Base-by-base conservation (phyloP, 1,140 invertebrate species). In the Thereuonema tuberculata region DNA sequence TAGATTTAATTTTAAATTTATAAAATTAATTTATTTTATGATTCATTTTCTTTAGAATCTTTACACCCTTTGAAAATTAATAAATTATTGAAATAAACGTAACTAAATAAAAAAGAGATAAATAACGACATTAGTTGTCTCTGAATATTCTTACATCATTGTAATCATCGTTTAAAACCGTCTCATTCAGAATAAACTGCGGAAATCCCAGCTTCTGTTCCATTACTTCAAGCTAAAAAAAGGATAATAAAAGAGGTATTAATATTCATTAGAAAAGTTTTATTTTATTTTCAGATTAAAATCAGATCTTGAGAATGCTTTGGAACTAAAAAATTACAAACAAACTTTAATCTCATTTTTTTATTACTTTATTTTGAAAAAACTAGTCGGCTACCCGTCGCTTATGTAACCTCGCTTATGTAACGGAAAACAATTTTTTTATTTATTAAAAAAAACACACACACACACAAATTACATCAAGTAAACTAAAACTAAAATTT, bases 101-200 rank as follows among this genome's bases (percentile, higher is more conserved):
- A 37, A 37, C 5, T 9, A 17, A 5, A 37, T 37, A 37, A 37
- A 17, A 17, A 37, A 37, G 17, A 37, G 17, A 37, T 9, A 37
- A n/a, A n/a, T n/a, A n/a, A n/a, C n/a, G n/a, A n/a, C n/a, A n/a
- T n/a, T n/a, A n/a, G n/a, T n/a, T n/a, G n/a, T n/a, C n/a, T n/a
- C 31, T 37, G 5, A 37, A 37, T 17, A 37, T 47, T 67, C 71
- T 70, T 71, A 80, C 77, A 63, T 72, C 71, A 60, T 72, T 65
- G 66, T 79, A 80, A 52, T 79, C 73, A 26, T 72, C 66, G 62
- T 79, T 73, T 20, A 81, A 63, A 20, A 71, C 68, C 24, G 70
- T 71, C n/a, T 74, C 66, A 60, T 81, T 75, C 52, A 77, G 66
- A 61, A 84, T 81, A 65, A 80, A 76, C 29, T 77, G 72, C 12